Evolutionary conservation across 2,797 vertebrate genomes (phyloP).

Genomic region (Podarcis siculus): DNA sequence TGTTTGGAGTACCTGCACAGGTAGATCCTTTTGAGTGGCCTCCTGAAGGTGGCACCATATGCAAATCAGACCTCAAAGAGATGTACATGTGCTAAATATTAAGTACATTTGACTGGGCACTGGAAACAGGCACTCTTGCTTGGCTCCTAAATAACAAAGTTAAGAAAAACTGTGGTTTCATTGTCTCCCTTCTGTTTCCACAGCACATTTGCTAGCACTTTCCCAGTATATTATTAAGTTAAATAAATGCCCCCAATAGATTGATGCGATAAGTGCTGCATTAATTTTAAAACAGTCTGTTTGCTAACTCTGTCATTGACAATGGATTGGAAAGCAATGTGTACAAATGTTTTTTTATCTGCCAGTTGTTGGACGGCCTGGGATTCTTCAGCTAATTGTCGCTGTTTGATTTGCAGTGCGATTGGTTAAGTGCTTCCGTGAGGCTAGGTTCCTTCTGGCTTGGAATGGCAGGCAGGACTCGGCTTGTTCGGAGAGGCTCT

Average conservation of each 20-base stretch:
- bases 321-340: conserved; percentile 36
- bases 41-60: not conserved
- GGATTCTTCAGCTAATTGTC: conserved; percentile 55
- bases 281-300: conserved; percentile 8
- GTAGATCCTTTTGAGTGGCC: not conserved
- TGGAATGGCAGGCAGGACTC: conserved; percentile 85
- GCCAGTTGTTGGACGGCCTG: not conserved
- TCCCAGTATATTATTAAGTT: conserved; percentile 29
- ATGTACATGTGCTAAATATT: not conserved
- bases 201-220: conserved; percentile 14
- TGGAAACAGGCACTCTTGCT: conserved; percentile 31
- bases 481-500: conserved; percentile 77
- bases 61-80: not conserved
- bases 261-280: conserved; percentile 17
- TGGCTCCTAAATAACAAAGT: conserved; percentile 40
- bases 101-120: not conserved
- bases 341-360: conserved; percentile 37
- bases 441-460: conserved; percentile 77
- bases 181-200: conserved; percentile 40
- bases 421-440: conserved; percentile 42
- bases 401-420: conserved; percentile 28
- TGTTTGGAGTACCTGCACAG: no score
- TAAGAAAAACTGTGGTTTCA: not conserved
- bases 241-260: conserved; percentile 40
- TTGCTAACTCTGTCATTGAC: conserved; percentile 36